Conservation (phyloP, 2,113 vertebrate genomes). For the Boulengeromyrus knoepffleri region DNA sequence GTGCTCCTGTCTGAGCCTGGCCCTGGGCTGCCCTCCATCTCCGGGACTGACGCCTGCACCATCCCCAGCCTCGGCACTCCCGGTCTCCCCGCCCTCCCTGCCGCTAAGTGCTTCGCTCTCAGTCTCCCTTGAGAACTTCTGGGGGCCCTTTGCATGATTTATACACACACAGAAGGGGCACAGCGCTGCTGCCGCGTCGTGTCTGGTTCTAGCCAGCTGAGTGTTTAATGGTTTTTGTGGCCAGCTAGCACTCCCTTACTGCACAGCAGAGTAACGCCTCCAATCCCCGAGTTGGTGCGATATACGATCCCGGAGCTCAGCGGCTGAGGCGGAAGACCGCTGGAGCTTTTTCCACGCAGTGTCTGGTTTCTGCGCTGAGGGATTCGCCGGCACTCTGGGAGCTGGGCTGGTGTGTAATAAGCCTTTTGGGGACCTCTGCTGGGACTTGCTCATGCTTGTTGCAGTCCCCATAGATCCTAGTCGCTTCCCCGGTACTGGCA, state of each 20-base stretch:
- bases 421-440: not conserved
- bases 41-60: no score
- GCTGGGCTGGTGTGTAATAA: not conserved
- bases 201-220: slow-evolving; percentile 41
- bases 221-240: slow-evolving; percentile 43
- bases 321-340: slow-evolving; percentile 32
- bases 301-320: slow-evolving; percentile 42
- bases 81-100: not conserved
- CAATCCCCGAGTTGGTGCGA: slow-evolving; percentile 31
- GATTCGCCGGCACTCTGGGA: slow-evolving; percentile 8
- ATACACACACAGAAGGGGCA: slow-evolving; percentile 40
- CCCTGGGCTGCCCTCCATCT: not conserved
- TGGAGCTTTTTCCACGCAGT: slow-evolving; percentile 36
- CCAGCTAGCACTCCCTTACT: slow-evolving; percentile 23
- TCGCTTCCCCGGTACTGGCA: not conserved
- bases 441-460: not conserved
- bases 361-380: slow-evolving; percentile 5
- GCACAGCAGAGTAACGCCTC: slow-evolving; percentile 40
- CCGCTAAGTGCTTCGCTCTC: not conserved
- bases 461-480: not conserved
- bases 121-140: slow-evolving; percentile 9
- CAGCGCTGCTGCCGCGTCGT: slow-evolving; percentile 46
- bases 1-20: not conserved
- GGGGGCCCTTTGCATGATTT: slow-evolving; percentile 49
- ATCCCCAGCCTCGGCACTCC: not conserved